phyloP scores from a whole-genome alignment of 2,113 vertebrate genomes.

The Phyllostomus hastatus region DNA sequence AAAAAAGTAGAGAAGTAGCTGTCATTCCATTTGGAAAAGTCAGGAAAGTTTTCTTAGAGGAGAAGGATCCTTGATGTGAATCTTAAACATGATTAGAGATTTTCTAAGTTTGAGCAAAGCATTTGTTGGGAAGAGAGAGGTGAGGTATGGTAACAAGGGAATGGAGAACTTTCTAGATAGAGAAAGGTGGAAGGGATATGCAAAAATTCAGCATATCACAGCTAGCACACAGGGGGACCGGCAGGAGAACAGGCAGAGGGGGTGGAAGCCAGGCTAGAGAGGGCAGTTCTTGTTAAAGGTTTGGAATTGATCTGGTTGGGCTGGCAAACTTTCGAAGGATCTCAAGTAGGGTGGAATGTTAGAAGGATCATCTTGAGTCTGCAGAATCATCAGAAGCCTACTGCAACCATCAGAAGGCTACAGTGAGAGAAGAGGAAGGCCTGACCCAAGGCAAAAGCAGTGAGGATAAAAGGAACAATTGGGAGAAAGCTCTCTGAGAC shows the following conservation, averaged over 20 bases:
- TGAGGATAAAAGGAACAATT: neutral
- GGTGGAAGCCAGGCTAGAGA: neutral
- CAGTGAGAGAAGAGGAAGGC: neutral
- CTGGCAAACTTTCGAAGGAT: neutral
- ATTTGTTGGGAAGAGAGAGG: neutral
- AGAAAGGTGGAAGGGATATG: neutral
- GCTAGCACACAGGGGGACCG: neutral
- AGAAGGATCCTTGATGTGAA: neutral
- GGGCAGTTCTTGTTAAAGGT: neutral
- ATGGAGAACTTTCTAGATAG: neutral
- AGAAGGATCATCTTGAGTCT: neutral
- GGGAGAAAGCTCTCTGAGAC: neutral
- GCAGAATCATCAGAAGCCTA: neutral
- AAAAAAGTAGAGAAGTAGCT: neutral
- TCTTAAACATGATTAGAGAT: neutral
- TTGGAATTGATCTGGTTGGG: neutral
- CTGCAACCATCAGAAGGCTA: neutral
- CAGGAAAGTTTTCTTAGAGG: neutral
- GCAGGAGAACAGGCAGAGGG: neutral
- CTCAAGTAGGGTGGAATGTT: neutral
- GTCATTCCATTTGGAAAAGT: neutral
- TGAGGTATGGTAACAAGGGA: neutral
- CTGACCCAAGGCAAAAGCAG: neutral
- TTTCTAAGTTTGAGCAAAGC: neutral
- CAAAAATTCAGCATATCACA: neutral